A percentile compares a stretch with the other conserved stretches of the same genome.
These are phyloP conservation scores for Gastrophryne carolinensis DNA, from an alignment of 2,797 vertebrate species.

Conservation along the genomic window DNA sequence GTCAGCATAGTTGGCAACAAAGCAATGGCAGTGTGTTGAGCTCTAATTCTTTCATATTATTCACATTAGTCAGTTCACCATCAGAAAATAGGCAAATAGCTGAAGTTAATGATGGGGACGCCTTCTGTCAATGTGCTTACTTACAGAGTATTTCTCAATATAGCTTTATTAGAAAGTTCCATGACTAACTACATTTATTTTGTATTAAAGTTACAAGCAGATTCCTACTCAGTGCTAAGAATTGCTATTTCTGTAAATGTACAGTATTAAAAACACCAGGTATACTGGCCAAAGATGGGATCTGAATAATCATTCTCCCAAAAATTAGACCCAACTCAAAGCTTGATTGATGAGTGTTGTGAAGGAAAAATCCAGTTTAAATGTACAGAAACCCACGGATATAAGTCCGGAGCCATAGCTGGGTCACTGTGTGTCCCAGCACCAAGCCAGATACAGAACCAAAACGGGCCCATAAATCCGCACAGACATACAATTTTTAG, in stretches of 20 bases:
- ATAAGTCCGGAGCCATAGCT: too few species aligned
- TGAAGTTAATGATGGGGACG: neutral
- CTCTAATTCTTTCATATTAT: slow-evolving; percentile 33
- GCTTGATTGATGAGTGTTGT: too few species aligned
- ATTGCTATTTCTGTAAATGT: neutral
- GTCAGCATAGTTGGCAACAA: slow-evolving; percentile 44
- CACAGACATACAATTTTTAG: too few species aligned
- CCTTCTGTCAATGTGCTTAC: neutral
- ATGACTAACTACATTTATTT: neutral
- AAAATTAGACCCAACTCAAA: too few species aligned
- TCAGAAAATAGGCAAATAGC: neutral
- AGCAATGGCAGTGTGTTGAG: slow-evolving; percentile 34
- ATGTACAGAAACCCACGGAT: too few species aligned
- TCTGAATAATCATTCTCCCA: too few species aligned
- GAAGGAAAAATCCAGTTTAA: too few species aligned
- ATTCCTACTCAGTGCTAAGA: neutral
- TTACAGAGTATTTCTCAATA: neutral
- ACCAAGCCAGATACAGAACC: too few species aligned
- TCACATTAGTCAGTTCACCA: slow-evolving; percentile 11
- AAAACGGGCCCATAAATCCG: too few species aligned
- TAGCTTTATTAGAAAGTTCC: neutral
- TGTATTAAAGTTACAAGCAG: neutral
- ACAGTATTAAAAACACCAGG: neutral
- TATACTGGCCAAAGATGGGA: too few species aligned
- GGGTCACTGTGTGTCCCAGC: too few species aligned